Base-by-base conservation (phyloP, 2,797 vertebrate species). In the Odontamblyopus rebecca region DNA sequence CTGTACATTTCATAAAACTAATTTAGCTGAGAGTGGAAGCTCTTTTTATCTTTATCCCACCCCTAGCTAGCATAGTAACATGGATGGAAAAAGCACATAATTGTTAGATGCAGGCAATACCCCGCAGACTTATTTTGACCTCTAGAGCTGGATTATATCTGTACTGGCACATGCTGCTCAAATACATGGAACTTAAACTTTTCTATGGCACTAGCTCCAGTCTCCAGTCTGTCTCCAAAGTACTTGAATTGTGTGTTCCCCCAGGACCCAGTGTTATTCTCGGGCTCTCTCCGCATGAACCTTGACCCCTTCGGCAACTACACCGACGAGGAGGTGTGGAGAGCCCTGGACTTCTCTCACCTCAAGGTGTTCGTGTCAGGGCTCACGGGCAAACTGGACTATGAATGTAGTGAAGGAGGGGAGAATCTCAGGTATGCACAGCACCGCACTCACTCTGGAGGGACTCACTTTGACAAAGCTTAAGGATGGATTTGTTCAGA, bases 201-300 rank as follows among this genome's bases (percentile, higher is more conserved):
- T 6, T 53, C 6, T 53, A 53, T 5, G 50, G 50, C 41, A 48
- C 44, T 48, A 3, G 44, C 12, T 3, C 12, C 2, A 48, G 44
- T 48, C 3, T 48, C 12, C 2, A 13, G 3, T 15, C 44, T 29
- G 16, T 4, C 56, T 57, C 23, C 56, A 32, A 2, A 8, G 59
- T 59, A 11, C 0, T 6, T 27, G 23, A 12, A 4, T 59, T 30
- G 0, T 30, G 57, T 27, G 11, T 60, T 15, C 26, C 38, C 4
- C 11, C 81, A 99, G 98, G 98, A 99, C 82, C 98, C 98, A 0
- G 66, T 99, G 41, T 74, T 99, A 82, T 99, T 99, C 78, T 98
- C 97, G n/a, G 98, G 98, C 60, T 94, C 97, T 71, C 88, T 99
- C 75, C 94, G 96, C 61, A 99, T 99, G 97, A 99, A 99, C 82